Evolutionary conservation across 2,888 invertebrate genomes (phyloP), one percentile per base, ranked within the genome.

Genomic region (Lumbricus terrestris): DNA sequence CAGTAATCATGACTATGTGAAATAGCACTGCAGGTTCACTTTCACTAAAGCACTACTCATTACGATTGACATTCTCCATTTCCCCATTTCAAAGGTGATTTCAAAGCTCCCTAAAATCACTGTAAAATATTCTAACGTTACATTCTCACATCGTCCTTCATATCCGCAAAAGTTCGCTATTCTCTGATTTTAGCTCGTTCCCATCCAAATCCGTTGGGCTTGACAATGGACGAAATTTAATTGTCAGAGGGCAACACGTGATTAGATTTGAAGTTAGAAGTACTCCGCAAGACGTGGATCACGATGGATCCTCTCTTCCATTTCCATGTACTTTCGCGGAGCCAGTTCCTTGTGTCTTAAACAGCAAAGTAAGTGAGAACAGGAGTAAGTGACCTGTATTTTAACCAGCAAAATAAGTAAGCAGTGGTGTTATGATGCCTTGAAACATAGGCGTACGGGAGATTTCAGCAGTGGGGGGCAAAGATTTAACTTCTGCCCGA

Each of bases 301-400:
- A 23, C 88, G 40, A 34, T 90, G 35, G 29, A 93, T 89, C 82
- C 90, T 92, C 89, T 92, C 91, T 85, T 93, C 92, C 91, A 95
- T 91, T 89, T 93, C 93, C 94, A 94, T 94, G 92, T 95, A 95
- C 90, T 94, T 94, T 90, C 94, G 93, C 23, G 95, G 95, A 0
- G 95, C 95, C 92, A 93, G 93, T 91, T 95, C 94, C 91, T 95
- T 95, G 93, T 95, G 95, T 92, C 95, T 95, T 69, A 69, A 69
- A 93, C 89, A 93, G 47, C 20, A 88, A 88, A 47, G 1, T 88
- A 18, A 89, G 42, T 42, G 47, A 69, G 23, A 13, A 38, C 2
- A 82, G 20, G 47, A 54, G 18, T 54, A 89, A 89, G 42, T 42
- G 16, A 88, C 6, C 47, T 23, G n/a, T 6, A n/a, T 35, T 23